Evolutionary conservation across 2,797 vertebrate genomes (phyloP), one percentile per base, ranked within the genome.

Genomic region (Mastacembelus armatus): DNA sequence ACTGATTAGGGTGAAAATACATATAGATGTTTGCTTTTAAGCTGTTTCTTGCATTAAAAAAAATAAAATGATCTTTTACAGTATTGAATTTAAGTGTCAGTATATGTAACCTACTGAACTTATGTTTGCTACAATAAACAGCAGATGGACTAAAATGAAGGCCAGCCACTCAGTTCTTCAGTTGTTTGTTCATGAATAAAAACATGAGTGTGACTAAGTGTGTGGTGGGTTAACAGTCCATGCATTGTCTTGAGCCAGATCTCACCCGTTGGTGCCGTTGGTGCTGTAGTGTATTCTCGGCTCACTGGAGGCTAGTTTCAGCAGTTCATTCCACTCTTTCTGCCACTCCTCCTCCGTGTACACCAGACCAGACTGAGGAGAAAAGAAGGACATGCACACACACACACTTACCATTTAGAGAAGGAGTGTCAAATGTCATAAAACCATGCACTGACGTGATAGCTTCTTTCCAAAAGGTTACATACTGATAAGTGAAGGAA

Each of bases 321-420:
- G 89, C 76, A 97, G 90, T 74, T 99, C 98, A 0, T 97, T 96
- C 98, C 98, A 99, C 84, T 99, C 97, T 74, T 96, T 98, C 92
- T 98, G 97, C 98, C 98, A 99, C 78, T 99, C 98, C 19, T 98
- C 97, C 78, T 99, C 98, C 0, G 97, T 99, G 92, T 99, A 99
- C 48, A 99, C 95, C 51, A 99, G 92, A 1, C 98, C 97, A 0
- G 98, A 99, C 98, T 99, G 88, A 68, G 65, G 55, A 72, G 66
- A 56, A 40, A 60, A 30, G 40, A 66, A 49, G 38, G 55, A 77
- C 66, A 63, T 44, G 67, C 59, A 70, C 64, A 63, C 69, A 56
- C 45, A 60, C 19, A 51, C 45, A 66, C 40, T 76, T 24, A 67
- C 66, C 74, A 78, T 84, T 87, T 84, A 82, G 83, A 81, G 39